Percentiles rank a stretch among this genome's conserved stretches.
Evolutionary conservation across 23 tunicate genomes (phyloP).

Genomic region (Trididemnum nubilum): DNA sequence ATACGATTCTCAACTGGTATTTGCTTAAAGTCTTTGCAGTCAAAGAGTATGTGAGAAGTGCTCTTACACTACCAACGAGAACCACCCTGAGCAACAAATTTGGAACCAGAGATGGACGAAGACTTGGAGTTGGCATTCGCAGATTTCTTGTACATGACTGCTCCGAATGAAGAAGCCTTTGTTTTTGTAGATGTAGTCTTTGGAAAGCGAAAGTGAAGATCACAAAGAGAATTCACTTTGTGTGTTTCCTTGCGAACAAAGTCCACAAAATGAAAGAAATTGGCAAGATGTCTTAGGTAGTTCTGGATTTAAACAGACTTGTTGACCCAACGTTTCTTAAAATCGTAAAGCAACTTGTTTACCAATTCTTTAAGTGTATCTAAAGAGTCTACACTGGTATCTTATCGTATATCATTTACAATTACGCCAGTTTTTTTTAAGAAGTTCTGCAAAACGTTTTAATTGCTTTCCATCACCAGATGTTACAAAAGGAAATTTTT

Average conservation of each 20-base stretch:
- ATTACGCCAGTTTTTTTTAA: not conserved
- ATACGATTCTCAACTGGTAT: not conserved
- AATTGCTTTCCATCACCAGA: not conserved
- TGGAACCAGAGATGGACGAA: too few species aligned
- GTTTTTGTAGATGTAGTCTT: not conserved
- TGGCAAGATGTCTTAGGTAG: not conserved
- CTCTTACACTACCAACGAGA: not conserved
- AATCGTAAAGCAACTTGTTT: not conserved
- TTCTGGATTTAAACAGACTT: not conserved
- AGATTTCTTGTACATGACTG: not conserved
- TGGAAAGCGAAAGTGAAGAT: not conserved
- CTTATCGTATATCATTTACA: not conserved
- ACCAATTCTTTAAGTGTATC: not conserved
- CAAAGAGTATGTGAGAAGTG: not conserved
- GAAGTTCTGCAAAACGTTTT: not conserved
- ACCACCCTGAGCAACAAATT: not conserved
- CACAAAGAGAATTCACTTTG: not conserved
- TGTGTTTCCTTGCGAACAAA: not conserved
- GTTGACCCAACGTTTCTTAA: not conserved
- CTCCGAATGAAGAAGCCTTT: not conserved
- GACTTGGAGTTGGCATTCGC: not conserved
- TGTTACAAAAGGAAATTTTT: not conserved
- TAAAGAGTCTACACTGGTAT: not conserved
- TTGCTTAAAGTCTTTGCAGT: not conserved
- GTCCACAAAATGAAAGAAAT: not conserved